Conservation (phyloP, 2,113 vertebrate genomes). For the Cochlearius cochlearius region DNA sequence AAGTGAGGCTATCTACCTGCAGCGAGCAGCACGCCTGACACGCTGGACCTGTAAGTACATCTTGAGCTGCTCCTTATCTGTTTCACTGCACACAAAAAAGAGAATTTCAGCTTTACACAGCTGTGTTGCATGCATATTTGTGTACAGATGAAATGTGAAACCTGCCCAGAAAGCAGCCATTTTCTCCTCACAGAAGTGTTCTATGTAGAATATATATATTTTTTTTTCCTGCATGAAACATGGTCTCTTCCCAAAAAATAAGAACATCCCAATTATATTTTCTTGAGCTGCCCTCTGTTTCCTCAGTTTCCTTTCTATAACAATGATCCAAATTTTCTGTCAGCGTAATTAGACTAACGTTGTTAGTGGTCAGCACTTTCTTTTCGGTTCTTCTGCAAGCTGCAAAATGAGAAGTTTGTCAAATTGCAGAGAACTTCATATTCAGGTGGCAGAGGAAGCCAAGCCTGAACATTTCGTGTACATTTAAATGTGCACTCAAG, state of each 20-base stretch:
- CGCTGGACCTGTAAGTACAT: background rate
- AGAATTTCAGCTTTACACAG: background rate
- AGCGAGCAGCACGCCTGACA: background rate
- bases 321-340: background rate
- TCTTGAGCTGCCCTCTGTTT: background rate
- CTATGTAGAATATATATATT: background rate
- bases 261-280: background rate
- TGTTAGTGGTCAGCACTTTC: constrained; percentile 41
- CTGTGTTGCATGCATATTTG: background rate
- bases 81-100: background rate
- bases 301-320: background rate
- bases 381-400: constrained; percentile 3
- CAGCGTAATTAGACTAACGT: background rate
- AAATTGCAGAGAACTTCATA: constrained; percentile 38
- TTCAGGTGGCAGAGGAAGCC: constrained; percentile 3
- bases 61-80: background rate
- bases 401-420: constrained; percentile 50
- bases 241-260: background rate
- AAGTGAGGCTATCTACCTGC: background rate
- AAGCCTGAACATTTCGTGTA: background rate
- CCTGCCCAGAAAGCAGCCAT: background rate
- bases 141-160: background rate
- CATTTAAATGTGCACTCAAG: constrained; percentile 51
- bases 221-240: background rate
- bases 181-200: background rate